These are phyloP conservation scores for Plemyria rubiginata DNA, from an alignment of 2,888 invertebrate genomes.

Conservation along the genomic window DNA sequence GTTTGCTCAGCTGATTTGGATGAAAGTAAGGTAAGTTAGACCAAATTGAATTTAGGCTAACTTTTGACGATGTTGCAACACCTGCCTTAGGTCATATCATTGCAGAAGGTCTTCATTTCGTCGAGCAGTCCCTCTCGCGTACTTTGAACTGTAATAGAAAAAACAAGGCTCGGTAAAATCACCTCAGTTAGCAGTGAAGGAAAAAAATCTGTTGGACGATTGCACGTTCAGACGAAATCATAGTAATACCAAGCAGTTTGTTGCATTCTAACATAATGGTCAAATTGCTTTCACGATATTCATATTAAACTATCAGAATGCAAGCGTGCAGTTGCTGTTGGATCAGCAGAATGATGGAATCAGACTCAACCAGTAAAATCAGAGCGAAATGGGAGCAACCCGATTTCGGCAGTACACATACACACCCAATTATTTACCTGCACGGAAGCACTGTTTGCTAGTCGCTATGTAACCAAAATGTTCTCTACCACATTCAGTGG, in stretches of 20 bases:
- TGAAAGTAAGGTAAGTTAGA: conserved; percentile 4
- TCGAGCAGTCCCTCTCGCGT: too few relatives aligned
- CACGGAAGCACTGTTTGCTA: conserved; percentile 50
- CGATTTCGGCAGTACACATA: conserved; percentile 46
- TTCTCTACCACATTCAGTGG: conserved; percentile 57
- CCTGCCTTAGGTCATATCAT: too few relatives aligned
- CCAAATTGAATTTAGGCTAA: background rate
- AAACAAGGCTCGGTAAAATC: too few relatives aligned
- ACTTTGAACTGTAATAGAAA: too few relatives aligned
- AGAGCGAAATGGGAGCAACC: conserved; percentile 47
- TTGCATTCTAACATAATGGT: background rate
- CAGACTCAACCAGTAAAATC: conserved; percentile 33
- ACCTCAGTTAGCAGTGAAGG: too few relatives aligned
- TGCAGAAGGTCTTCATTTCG: too few relatives aligned
- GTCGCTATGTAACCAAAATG: conserved; percentile 60
- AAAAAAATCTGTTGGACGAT: too few relatives aligned
- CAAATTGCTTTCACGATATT: background rate
- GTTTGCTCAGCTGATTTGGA: conserved; percentile 15
- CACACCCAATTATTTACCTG: conserved; percentile 61
- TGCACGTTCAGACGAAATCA: too few relatives aligned
- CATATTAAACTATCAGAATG: conserved; percentile 5
- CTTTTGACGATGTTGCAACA: conserved; percentile 4
- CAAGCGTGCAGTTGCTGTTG: conserved; percentile 13
- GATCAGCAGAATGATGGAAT: conserved; percentile 5
- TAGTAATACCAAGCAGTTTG: too few relatives aligned